Evolutionary conservation across 1,140 invertebrate species (phyloP).

Genomic region (Drosophila micromelanica): DNA sequence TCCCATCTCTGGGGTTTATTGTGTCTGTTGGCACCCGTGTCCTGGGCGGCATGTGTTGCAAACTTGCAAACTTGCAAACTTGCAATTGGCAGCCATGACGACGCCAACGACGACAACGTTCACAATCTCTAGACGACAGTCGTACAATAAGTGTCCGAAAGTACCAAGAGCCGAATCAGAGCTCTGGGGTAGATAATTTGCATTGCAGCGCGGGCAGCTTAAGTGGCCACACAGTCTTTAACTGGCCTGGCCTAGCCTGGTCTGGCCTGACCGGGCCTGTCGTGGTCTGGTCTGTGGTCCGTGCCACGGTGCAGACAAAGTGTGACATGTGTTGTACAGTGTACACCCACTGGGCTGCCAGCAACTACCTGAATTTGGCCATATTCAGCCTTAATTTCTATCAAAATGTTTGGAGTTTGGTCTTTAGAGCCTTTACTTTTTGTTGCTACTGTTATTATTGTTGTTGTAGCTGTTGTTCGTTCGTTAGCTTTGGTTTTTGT

Average conservation of each 20-base stretch:
- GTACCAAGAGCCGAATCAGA: slow-evolving; percentile 59
- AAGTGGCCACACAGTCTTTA: slow-evolving; percentile 58
- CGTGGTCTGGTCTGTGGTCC: slow-evolving; percentile 15
- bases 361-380: slow-evolving; percentile 46
- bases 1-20: slow-evolving; percentile 16
- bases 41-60: slow-evolving; percentile 61
- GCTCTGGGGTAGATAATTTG: slow-evolving; percentile 76
- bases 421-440: slow-evolving; percentile 15
- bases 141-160: slow-evolving; percentile 69
- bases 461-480: slow-evolving; percentile 1
- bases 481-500: slow-evolving; percentile 39
- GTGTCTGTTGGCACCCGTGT: slow-evolving; percentile 23
- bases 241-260: neutral
- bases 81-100: slow-evolving; percentile 54
- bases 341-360: slow-evolving; percentile 27
- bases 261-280: slow-evolving; percentile 6
- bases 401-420: slow-evolving; percentile 46
- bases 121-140: slow-evolving; percentile 59
- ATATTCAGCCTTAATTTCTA: slow-evolving; percentile 52
- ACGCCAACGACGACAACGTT: slow-evolving; percentile 34
- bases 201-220: slow-evolving; percentile 68
- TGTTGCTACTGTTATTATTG: slow-evolving; percentile 3
- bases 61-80: slow-evolving; percentile 49
- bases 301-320: slow-evolving; percentile 16
- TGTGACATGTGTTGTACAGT: slow-evolving; percentile 46